These are phyloP conservation scores for Uloborus diversus DNA, from an alignment of 1,140 invertebrate species.

Conservation along the genomic window DNA sequence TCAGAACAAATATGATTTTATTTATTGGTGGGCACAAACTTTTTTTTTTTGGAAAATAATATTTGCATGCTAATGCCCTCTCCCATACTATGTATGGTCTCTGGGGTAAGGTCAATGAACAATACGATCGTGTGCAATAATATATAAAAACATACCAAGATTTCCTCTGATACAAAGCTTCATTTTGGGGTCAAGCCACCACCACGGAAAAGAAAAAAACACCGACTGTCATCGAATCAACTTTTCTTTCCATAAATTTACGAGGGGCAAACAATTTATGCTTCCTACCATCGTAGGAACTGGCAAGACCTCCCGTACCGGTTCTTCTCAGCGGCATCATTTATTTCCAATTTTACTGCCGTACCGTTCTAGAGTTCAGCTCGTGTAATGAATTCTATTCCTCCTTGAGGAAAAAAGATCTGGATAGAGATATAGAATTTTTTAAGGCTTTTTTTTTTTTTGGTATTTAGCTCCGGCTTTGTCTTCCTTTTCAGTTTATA, in stretches of 20 bases:
- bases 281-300: background rate
- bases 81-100: too few relatives aligned
- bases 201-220: too few relatives aligned
- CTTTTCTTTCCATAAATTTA: slow-evolving; percentile 14
- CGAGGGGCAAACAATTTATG: slow-evolving; percentile 2
- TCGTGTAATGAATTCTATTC: slow-evolving; percentile 23
- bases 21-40: too few relatives aligned
- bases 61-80: too few relatives aligned
- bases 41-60: too few relatives aligned
- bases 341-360: slow-evolving; percentile 45
- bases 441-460: slow-evolving; percentile 9
- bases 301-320: slow-evolving; percentile 32
- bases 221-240: background rate
- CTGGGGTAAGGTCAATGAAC: too few relatives aligned
- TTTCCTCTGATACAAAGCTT: too few relatives aligned
- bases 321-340: background rate
- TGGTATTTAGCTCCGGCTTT: background rate
- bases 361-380: slow-evolving; percentile 6
- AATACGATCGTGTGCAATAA: too few relatives aligned
- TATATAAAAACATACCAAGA: too few relatives aligned
- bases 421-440: slow-evolving; percentile 32
- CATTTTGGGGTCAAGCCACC: too few relatives aligned
- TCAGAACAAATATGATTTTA: too few relatives aligned
- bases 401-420: slow-evolving; percentile 13
- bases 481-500: slow-evolving; percentile 1